phyloP scores from a whole-genome alignment of 2,888 invertebrate species.

The Ophion ellenae region DNA sequence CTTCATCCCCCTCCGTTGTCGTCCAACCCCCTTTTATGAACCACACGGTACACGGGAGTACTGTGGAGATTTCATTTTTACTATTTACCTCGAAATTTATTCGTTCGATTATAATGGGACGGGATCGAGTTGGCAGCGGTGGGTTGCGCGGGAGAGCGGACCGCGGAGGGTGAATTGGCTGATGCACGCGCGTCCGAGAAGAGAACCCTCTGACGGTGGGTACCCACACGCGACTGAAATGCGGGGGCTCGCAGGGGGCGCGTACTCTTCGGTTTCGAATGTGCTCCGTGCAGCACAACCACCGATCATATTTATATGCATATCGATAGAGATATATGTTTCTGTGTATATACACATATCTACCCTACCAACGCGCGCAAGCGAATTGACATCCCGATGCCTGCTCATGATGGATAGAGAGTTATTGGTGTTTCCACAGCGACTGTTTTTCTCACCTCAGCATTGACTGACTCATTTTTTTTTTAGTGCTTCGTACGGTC shows the following conservation, averaged over 20 bases:
- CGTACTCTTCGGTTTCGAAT: slow-evolving; percentile 19
- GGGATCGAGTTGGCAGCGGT: not conserved
- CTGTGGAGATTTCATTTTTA: slow-evolving; percentile 78
- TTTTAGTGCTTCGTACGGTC: not conserved
- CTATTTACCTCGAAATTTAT: slow-evolving; percentile 78
- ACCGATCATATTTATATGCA: slow-evolving; percentile 20
- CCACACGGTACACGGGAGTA: slow-evolving; percentile 62
- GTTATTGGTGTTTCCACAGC: slow-evolving; percentile 30
- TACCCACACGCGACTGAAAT: slow-evolving; percentile 42
- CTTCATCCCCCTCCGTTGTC: not conserved
- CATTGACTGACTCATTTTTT: slow-evolving; percentile 7
- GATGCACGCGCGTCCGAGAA: slow-evolving; percentile 18
- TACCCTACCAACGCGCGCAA: not conserved
- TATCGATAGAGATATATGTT: slow-evolving; percentile 6
- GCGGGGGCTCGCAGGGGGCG: slow-evolving; percentile 8
- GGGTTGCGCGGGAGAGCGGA: not conserved
- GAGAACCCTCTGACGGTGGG: slow-evolving; percentile 18
- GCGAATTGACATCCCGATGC: slow-evolving; percentile 42
- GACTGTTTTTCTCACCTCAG: slow-evolving; percentile 2
- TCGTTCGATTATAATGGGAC: slow-evolving; percentile 59
- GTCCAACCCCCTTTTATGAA: slow-evolving; percentile 11
- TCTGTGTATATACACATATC: not conserved
- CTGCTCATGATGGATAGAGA: slow-evolving; percentile 32
- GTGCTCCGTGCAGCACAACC: slow-evolving; percentile 27
- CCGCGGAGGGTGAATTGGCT: slow-evolving; percentile 24